Evolutionary conservation across 1,140 invertebrate genomes (phyloP).

Genomic region (Rhysida immarginata): DNA sequence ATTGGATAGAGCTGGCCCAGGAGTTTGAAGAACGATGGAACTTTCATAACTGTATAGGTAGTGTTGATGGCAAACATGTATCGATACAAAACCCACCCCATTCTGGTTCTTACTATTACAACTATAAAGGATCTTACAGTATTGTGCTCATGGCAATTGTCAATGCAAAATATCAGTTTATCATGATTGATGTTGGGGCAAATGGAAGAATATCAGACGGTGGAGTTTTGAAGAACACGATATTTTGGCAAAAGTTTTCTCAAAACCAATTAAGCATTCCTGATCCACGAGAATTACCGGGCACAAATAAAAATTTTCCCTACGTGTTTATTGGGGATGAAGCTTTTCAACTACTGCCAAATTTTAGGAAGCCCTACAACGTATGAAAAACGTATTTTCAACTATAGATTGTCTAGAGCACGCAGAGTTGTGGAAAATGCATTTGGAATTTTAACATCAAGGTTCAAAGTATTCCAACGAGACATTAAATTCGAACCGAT

Average conservation of each 20-base stretch:
- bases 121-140: conserved; percentile 5
- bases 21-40: neutral
- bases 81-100: neutral
- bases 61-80: neutral
- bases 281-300: neutral
- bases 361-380: conserved; percentile 26
- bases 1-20: neutral
- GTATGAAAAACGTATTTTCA: conserved; percentile 21
- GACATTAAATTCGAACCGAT: neutral
- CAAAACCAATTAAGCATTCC: conserved; percentile 1
- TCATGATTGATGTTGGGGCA: conserved; percentile 16
- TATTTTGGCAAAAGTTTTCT: neutral
- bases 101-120: conserved; percentile 7
- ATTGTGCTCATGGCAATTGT: conserved; percentile 16
- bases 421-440: conserved; percentile 19
- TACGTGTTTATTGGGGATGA: neutral
- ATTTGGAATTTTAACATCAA: conserved; percentile 20
- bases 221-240: conserved; percentile 7
- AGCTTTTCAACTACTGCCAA: conserved; percentile 21
- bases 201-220: conserved; percentile 18
- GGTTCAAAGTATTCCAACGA: neutral
- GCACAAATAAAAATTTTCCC: neutral
- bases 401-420: conserved; percentile 25
- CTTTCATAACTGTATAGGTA: neutral
- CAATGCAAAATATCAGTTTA: conserved; percentile 17